Evolutionary conservation across 2,888 invertebrate species (phyloP).

Genomic region (Laspeyria flexula): DNA sequence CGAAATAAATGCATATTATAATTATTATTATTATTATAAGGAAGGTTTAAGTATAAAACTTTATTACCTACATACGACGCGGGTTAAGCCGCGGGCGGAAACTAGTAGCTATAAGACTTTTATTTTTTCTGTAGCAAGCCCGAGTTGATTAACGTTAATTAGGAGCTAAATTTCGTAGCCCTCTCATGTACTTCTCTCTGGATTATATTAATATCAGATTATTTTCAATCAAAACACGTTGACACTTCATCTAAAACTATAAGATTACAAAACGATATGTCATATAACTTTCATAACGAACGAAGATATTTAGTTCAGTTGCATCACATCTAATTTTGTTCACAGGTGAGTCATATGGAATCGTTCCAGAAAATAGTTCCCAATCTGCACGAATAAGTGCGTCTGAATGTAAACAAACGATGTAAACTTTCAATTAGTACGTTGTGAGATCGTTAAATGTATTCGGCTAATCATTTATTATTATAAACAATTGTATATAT

Average conservation of each 20-base stretch:
- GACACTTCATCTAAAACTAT: conserved; percentile 47
- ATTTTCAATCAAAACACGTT: not conserved
- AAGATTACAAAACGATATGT: conserved; percentile 46
- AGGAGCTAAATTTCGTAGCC: no score
- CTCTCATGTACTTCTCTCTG: no score
- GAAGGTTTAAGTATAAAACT: no score
- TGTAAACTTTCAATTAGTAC: not conserved
- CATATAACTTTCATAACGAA: conserved; percentile 47
- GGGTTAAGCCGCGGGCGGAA: no score
- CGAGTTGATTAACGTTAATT: no score
- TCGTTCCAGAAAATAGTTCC: conserved; percentile 69
- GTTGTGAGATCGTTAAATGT: not conserved
- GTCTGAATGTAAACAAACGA: conserved; percentile 33
- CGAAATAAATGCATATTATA: no score
- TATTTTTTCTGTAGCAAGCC: no score
- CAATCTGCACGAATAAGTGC: conserved; percentile 34
- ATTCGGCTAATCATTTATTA: not conserved
- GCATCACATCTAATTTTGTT: conserved; percentile 76
- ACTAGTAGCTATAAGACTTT: no score
- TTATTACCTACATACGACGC: no score
- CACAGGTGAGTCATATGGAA: conserved; percentile 78
- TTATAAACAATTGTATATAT: no score
- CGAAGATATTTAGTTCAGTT: conserved; percentile 57
- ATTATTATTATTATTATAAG: no score
- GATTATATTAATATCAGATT: no score